These are phyloP conservation scores for Leptosomus discolor DNA, from an alignment of 2,113 vertebrate species.

Conservation along the genomic window DNA sequence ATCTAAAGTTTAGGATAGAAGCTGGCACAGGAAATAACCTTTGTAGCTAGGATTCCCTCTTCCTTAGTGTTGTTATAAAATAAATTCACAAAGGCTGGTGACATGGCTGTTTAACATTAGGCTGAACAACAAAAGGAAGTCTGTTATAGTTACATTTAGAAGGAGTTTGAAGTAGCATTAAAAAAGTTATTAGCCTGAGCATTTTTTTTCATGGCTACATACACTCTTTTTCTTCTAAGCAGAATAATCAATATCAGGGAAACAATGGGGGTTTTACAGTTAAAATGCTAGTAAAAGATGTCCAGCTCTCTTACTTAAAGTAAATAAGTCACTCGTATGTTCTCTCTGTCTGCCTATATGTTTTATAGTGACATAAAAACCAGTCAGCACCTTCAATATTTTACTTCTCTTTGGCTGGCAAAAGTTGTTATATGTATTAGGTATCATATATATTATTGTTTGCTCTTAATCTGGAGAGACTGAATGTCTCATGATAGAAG, in stretches of 20 bases:
- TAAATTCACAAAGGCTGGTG: not conserved
- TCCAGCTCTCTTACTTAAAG: not conserved
- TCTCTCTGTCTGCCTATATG: not conserved
- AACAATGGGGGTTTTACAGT: not conserved
- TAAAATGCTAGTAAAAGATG: not conserved
- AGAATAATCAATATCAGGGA: not conserved
- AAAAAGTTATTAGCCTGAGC: not conserved
- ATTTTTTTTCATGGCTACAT: conserved; percentile 2
- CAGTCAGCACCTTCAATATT: not conserved
- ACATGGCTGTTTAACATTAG: not conserved
- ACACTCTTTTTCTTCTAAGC: not conserved
- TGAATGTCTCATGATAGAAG: not conserved
- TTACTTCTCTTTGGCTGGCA: not conserved
- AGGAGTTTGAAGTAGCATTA: conserved; percentile 1
- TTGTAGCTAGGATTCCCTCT: conserved; percentile 1
- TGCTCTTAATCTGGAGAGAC: not conserved
- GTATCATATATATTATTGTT: not conserved
- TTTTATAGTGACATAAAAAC: not conserved
- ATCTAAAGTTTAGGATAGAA: not conserved
- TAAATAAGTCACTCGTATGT: not conserved
- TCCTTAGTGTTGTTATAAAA: not conserved
- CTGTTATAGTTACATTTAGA: not conserved
- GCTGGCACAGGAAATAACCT: not conserved
- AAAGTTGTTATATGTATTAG: not conserved
- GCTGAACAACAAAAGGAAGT: not conserved